phyloP scores from a whole-genome alignment of 2,113 vertebrate genomes.

The Thamnophis sirtalis region DNA sequence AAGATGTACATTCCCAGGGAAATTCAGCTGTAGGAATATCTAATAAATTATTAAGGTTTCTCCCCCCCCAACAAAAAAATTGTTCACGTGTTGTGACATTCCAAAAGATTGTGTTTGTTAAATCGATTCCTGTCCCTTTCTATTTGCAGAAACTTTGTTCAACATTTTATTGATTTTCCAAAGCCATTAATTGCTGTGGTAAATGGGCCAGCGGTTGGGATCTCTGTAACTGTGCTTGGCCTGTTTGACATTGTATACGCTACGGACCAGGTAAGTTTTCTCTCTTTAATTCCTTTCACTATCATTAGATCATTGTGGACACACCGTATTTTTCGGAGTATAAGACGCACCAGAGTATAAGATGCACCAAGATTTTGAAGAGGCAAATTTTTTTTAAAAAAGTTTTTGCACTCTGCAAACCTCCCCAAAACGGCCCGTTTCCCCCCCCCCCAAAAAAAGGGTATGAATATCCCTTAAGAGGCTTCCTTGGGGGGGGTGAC shows the following conservation, averaged over 20 bases:
- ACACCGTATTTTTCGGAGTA: too few species aligned
- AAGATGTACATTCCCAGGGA: not conserved
- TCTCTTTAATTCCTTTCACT: not conserved
- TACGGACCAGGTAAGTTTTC: constrained; percentile 71
- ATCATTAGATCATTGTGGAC: not conserved
- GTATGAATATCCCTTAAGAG: too few species aligned
- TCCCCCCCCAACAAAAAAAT: not conserved
- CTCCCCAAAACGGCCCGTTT: too few species aligned
- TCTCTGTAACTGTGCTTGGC: constrained; percentile 75
- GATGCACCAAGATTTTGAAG: too few species aligned
- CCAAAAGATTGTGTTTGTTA: not conserved
- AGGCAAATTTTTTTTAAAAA: too few species aligned
- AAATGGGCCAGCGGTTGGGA: constrained; percentile 82
- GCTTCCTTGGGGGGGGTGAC: too few species aligned
- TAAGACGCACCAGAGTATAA: too few species aligned
- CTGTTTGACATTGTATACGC: constrained; percentile 81
- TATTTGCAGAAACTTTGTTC: constrained; percentile 69
- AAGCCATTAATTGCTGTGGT: constrained; percentile 81
- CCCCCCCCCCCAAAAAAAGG: too few species aligned
- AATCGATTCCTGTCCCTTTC: constrained; percentile 14
- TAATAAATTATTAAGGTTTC: not conserved
- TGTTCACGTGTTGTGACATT: not conserved
- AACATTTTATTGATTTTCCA: constrained; percentile 81
- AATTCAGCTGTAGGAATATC: not conserved
- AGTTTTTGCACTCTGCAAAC: too few species aligned